Evolutionary conservation across 2,888 invertebrate species (phyloP).

Genomic region (Drosophila anomelani): DNA sequence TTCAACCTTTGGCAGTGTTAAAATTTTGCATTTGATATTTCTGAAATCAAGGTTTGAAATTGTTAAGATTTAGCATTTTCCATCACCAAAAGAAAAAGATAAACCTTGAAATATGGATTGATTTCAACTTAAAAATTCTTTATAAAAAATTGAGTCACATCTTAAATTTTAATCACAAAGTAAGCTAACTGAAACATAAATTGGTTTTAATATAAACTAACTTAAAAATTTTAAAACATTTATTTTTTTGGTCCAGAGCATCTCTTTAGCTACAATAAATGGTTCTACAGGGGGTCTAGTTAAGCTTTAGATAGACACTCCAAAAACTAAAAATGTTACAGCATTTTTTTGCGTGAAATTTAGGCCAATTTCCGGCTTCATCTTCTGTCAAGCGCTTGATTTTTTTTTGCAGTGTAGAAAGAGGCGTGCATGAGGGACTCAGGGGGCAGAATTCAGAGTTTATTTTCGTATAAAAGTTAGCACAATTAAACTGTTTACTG

Average conservation of each 20-base stretch:
- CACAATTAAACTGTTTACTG: constrained; percentile 82
- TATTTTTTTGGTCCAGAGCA: constrained; percentile 55
- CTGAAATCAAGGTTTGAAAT: constrained; percentile 10
- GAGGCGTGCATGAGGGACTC: constrained; percentile 51
- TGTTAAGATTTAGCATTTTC: no score
- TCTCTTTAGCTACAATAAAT: constrained; percentile 50
- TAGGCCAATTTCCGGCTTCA: constrained; percentile 43
- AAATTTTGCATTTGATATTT: constrained; percentile 60
- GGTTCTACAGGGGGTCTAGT: constrained; percentile 11
- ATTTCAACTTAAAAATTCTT: background rate
- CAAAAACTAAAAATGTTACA: constrained; percentile 38
- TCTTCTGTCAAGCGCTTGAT: constrained; percentile 37
- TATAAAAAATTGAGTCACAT: background rate
- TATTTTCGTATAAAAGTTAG: constrained; percentile 59
- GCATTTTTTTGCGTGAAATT: constrained; percentile 48
- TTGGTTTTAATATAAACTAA: background rate
- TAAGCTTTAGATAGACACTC: constrained; percentile 29
- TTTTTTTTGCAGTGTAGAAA: constrained; percentile 51
- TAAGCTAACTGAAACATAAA: background rate
- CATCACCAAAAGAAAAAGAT: background rate
- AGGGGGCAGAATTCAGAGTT: constrained; percentile 11
- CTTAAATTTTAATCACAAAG: background rate
- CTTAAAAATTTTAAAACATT: background rate
- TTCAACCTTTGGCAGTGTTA: constrained; percentile 63
- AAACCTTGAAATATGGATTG: background rate